Evolutionary conservation across 2,888 invertebrate genomes (phyloP), one percentile per base, ranked within the genome.

Genomic region (Pachycephus smyrnensis): DNA sequence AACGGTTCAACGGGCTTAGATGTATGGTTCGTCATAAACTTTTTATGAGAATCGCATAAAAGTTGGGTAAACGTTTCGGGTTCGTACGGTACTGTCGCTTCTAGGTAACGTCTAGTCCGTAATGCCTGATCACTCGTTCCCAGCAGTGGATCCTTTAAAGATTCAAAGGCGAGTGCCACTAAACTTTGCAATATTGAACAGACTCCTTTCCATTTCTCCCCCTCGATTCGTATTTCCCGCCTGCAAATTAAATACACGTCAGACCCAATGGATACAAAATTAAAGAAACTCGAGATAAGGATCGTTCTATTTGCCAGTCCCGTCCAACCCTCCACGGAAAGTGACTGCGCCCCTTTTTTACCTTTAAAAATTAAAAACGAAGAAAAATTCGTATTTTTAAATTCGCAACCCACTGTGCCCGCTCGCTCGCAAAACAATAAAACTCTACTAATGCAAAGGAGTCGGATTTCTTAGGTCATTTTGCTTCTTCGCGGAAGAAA

Each of bases 21-120:
- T 79, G 73, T 83, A 82, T 76, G 81, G 82, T 85, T 83, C 83
- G 83, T 87, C 88, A 86, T 87, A 86, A 88, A 88, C 83, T 86
- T 88, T 88, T 88, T 88, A 88, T 80, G 88, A 86, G 85, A 82
- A 83, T 84, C 86, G 82, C 85, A 88, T 84, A 85, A 88, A 88
- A 88, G 85, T 88, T 88, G 74, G 75, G 76, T 71, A 71, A 71
- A 31, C 71, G 71, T 32, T 71, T 71, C 12, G 71, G 71, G 31
- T 71, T 31, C 71, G 71, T 71, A 71, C 71, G 55, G 55, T 23
- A 71, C 71, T 33, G 31, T 32, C 32, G 31, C 31, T 71, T 71
- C 71, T 33, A 11, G 31, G 71, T 33, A 33, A 55, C 55, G 55
- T 15, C 71, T 31, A 33, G 31, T 31, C 71, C 71, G 31, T 71